Evolutionary conservation across 1,140 invertebrate species (phyloP), one percentile per base, ranked within the genome.

Genomic region (Drosophila kurseongensis): DNA sequence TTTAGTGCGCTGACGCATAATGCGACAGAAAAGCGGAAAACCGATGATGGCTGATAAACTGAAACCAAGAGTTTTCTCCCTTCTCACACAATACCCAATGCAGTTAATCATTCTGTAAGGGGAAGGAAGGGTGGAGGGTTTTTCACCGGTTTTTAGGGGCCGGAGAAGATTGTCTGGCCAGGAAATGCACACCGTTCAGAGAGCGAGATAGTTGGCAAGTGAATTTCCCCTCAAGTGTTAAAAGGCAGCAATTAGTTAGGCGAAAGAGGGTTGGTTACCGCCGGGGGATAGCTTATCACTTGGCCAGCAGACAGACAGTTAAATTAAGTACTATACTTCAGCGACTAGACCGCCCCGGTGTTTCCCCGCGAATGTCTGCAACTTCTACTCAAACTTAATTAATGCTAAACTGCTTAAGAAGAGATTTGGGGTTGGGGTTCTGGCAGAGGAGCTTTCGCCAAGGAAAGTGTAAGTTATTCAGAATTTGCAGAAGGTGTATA

Each of bases 401-500:
- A 88, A 89, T 83, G 83, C 80, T 88, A 88, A 88, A 88, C 80
- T 83, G 84, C 84, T 88, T 88, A 88, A 69, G 79, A 23, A 75
- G 72, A 51, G 52, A 65, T 65, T 71, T 40, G 68, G 68, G 66
- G 42, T 23, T 29, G 60, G 45, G 50, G 32, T 36, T 16, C 32
- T 18, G 42, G 35, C 10, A 27, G 18, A 16, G 36, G 50, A 29
- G 27, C 16, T n/a, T 32, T 47, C 35, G n/a, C 23, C 23, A 40
- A 51, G 32, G 56, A 54, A 61, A 73, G 57, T 60, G 69, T 73
- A 73, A 73, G 69, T 60, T 42, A 51, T 9, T 14, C 5, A 35
- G 7, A 51, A 66, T 60, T 47, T 51, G 9, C n/a, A 35, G 27
- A n/a, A 8, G 38, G 18, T 35, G 42, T 18, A 4, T 54, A 13